Conservation (phyloP, 2,888 invertebrate genomes). For the Eupeodes luniger region DNA sequence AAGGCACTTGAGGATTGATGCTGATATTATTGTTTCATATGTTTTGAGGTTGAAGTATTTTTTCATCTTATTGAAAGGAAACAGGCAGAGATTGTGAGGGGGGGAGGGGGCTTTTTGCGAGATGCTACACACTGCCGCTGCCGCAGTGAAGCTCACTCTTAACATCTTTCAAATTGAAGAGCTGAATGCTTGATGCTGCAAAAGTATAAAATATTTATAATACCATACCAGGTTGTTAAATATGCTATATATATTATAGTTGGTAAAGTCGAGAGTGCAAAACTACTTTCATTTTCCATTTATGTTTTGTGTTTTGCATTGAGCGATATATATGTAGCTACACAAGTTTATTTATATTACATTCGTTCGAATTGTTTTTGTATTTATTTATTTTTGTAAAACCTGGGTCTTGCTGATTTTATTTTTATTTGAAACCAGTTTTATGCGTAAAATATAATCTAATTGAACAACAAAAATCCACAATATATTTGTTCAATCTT, state of each 20-base stretch:
- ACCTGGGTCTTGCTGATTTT: neutral
- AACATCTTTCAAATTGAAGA: conserved; percentile 14
- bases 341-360: conserved; percentile 35
- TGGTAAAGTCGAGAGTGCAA: conserved; percentile 44
- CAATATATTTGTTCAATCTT: neutral
- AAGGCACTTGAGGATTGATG: conserved; percentile 57
- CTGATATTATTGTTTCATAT: conserved; percentile 52
- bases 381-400: conserved; percentile 5
- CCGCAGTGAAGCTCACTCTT: neutral
- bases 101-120: neutral
- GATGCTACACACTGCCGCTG: neutral
- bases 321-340: conserved; percentile 8
- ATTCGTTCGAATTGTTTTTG: conserved; percentile 9
- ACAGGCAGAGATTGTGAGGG: too few species aligned
- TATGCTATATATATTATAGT: neutral
- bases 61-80: neutral
- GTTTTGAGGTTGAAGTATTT: conserved; percentile 13
- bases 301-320: conserved; percentile 43
- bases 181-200: conserved; percentile 45
- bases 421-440: conserved; percentile 9
- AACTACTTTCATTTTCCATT: conserved; percentile 74
- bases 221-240: conserved; percentile 34
- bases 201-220: conserved; percentile 40
- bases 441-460: conserved; percentile 1
- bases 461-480: neutral